These are phyloP conservation scores for Leucophenga maculata DNA, from an alignment of 2,888 invertebrate species.

Conservation along the genomic window DNA sequence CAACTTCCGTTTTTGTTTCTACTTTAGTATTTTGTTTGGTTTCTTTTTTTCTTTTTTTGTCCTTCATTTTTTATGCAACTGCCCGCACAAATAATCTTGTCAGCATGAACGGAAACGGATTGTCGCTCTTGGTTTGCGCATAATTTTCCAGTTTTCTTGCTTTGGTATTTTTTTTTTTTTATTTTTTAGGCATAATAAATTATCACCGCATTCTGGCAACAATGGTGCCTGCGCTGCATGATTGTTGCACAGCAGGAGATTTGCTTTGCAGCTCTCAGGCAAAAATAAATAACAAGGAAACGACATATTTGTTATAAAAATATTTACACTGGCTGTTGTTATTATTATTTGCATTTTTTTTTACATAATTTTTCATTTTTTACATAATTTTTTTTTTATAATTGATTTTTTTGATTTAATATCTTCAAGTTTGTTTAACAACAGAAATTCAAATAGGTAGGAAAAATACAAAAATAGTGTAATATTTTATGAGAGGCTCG, in stretches of 20 bases:
- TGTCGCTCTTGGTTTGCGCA: conserved; percentile 6
- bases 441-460: no score
- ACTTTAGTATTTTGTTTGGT: not conserved
- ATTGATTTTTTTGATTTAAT: no score
- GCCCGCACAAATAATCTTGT: conserved; percentile 23
- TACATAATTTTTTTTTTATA: no score
- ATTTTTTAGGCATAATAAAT: conserved; percentile 10
- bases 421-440: no score
- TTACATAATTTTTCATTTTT: no score
- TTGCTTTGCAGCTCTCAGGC: not conserved
- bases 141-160: not conserved
- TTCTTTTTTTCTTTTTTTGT: not conserved
- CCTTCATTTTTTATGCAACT: not conserved
- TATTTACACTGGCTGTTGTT: not conserved
- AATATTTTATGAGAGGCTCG: no score
- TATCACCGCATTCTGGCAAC: not conserved
- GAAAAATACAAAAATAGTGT: no score
- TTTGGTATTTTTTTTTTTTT: not conserved
- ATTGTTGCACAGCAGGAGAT: no score
- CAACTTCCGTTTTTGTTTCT: conserved; percentile 50
- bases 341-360: not conserved
- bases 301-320: conserved; percentile 14
- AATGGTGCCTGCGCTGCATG: not conserved
- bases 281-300: conserved; percentile 38
- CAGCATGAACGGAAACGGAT: conserved; percentile 27